Percentiles rank a stretch among this genome's conserved stretches.
Conservation (phyloP, 2,888 invertebrate genomes). For the Ectemnius cavifrons region DNA sequence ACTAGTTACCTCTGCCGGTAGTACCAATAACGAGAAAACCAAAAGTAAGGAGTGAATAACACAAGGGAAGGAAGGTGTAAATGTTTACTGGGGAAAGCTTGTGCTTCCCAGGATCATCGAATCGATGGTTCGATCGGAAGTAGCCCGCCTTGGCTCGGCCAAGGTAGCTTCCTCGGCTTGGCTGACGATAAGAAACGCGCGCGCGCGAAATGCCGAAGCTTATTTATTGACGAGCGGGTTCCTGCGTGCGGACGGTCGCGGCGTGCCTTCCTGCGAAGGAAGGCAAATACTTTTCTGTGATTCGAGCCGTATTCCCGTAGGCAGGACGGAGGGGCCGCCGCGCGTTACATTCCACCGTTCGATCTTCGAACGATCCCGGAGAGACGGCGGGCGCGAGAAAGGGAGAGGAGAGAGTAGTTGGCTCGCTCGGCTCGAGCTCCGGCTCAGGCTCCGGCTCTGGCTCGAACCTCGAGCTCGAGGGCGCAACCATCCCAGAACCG, state of each 20-base stretch:
- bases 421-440: background rate
- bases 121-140: slow-evolving; percentile 47
- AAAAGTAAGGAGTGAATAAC: too few relatives aligned
- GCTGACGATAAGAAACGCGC: slow-evolving; percentile 8
- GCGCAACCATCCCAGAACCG: slow-evolving; percentile 17
- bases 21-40: too few relatives aligned
- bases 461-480: background rate
- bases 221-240: slow-evolving; percentile 68
- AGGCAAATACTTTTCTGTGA: slow-evolving; percentile 66
- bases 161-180: slow-evolving; percentile 1
- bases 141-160: slow-evolving; percentile 28
- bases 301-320: slow-evolving; percentile 53
- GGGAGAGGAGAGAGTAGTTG: slow-evolving; percentile 2
- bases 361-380: slow-evolving; percentile 64
- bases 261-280: slow-evolving; percentile 43
- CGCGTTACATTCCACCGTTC: slow-evolving; percentile 71
- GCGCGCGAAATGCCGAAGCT: slow-evolving; percentile 70
- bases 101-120: slow-evolving; percentile 20
- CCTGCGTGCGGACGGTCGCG: slow-evolving; percentile 49
- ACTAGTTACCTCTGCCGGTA: too few relatives aligned
- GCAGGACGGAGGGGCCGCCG: slow-evolving; percentile 32
- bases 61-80: too few relatives aligned
- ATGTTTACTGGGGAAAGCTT: background rate
- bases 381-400: background rate
- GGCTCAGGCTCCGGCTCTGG: too few relatives aligned